A percentile compares a stretch with the other conserved stretches of the same genome.
These are phyloP conservation scores for Heterodera schachtii DNA, from an alignment of 1,140 invertebrate genomes.

Conservation along the genomic window DNA sequence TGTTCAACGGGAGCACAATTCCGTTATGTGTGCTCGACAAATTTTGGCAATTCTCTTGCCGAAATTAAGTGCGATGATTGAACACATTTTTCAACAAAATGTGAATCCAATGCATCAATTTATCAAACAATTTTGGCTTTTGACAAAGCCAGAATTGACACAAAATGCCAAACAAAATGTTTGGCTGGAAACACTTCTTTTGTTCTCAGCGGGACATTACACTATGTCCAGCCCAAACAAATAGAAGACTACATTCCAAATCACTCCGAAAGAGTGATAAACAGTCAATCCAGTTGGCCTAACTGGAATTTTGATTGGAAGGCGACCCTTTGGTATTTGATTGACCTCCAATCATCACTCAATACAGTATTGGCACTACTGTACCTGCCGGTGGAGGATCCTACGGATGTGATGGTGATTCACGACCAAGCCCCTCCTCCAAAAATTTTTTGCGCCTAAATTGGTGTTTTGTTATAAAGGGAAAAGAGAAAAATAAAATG, in stretches of 20 bases:
- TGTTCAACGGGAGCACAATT: constrained; percentile 6
- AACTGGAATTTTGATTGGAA: background rate
- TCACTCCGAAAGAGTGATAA: background rate
- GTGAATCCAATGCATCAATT: background rate
- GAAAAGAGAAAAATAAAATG: too few relatives aligned
- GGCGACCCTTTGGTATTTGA: background rate
- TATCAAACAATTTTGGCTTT: background rate
- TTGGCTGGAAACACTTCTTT: background rate
- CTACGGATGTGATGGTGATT: background rate
- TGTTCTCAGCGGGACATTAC: background rate
- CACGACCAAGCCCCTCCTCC: too few relatives aligned
- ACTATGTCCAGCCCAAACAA: background rate
- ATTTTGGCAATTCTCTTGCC: background rate
- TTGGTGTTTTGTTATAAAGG: too few relatives aligned
- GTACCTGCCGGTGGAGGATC: background rate
- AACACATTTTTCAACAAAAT: background rate
- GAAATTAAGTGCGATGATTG: background rate
- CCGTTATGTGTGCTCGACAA: background rate
- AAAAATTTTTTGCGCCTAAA: background rate
- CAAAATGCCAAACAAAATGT: background rate
- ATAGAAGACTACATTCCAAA: background rate
- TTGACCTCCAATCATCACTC: background rate
- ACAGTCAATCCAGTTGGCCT: background rate
- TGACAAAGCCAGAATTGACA: background rate
- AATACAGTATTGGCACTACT: background rate